Conservation (phyloP, 2,797 vertebrate species). For the Acropternis orthonyx region DNA sequence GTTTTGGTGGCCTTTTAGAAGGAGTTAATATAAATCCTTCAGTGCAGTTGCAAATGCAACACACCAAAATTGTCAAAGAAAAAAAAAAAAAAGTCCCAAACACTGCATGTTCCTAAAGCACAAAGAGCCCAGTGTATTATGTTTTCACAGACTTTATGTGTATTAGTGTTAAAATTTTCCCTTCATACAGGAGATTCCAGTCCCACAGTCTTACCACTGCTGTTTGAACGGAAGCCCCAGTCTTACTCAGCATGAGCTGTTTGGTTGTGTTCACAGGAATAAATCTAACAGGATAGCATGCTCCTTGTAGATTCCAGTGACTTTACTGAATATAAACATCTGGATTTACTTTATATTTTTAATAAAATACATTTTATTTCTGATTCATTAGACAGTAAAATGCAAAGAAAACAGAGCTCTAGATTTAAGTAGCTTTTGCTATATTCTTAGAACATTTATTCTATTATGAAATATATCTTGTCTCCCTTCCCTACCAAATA, state of each 20-base stretch:
- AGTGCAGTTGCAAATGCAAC: background rate
- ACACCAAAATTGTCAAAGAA: background rate
- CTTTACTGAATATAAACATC: background rate
- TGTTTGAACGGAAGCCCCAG: conserved; percentile 27
- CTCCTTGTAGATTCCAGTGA: background rate
- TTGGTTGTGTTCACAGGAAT: background rate
- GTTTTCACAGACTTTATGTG: conserved; percentile 37
- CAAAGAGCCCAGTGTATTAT: conserved; percentile 48
- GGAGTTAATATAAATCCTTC: background rate
- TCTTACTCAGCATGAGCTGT: conserved; percentile 17
- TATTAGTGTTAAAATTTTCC: conserved; percentile 22
- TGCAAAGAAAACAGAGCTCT: background rate
- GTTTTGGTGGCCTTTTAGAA: background rate
- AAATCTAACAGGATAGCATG: background rate
- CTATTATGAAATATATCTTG: background rate
- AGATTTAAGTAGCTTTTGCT: background rate
- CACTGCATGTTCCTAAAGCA: background rate
- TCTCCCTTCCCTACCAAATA: background rate
- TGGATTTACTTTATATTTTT: background rate
- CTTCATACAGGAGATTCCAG: conserved; percentile 54
- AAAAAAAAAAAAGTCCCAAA: background rate
- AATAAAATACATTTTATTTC: background rate
- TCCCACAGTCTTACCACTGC: conserved; percentile 48
- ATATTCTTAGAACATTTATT: background rate
- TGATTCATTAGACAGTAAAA: background rate